Base-by-base conservation (phyloP, 1,140 invertebrate species). In the Zaprionus vittiger region DNA sequence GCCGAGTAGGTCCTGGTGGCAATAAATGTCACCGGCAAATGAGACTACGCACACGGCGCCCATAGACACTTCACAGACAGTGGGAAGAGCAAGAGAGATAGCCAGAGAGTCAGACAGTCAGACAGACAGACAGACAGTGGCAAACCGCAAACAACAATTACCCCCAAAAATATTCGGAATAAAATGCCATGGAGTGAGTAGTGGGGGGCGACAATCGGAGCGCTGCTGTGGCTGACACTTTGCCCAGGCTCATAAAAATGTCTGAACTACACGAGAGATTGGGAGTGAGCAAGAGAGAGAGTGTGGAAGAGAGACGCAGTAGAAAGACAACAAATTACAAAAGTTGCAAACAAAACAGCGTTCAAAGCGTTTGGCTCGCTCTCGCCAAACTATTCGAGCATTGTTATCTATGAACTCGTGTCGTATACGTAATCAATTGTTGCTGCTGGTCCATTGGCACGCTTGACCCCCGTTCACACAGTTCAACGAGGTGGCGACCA, bases 371-470 rank as follows among this genome's bases (percentile, higher is more conserved):
- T 71, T 52, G 38, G 28, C 44, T 69, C 41, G 52, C 41, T 60
- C 34, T 62, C 15, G 11, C 17, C 20, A n/a, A 62, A 31, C 20
- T 47, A 67, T 52, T 52, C 47, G 47, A 24, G 66, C 56, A 67
- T 73, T 63, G 63, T 73, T 68, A 73, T 68, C 65, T 65, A 24
- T 47, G 62, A 47, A 56, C 38, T 55, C 84, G 75, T 77, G 79
- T 68, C 84, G 84, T 84, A 90, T 89, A 87, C 85, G 85, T 84
- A 90, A 90, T 90, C 84, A 89, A 89, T 84, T 79, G 79, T 66
- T 89, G 85, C 85, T 81, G 81, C 78, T 80, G 83, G 57, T 70
- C 73, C 54, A 55, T n/a, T 67, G 71, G 17, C 55, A n/a, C 57
- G 73, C 44, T 70, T 71, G 73, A 76, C 68, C 73, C 63, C 59